phyloP scores from a whole-genome alignment of 1,140 invertebrate genomes.

The Meloidogyne floridensis region DNA sequence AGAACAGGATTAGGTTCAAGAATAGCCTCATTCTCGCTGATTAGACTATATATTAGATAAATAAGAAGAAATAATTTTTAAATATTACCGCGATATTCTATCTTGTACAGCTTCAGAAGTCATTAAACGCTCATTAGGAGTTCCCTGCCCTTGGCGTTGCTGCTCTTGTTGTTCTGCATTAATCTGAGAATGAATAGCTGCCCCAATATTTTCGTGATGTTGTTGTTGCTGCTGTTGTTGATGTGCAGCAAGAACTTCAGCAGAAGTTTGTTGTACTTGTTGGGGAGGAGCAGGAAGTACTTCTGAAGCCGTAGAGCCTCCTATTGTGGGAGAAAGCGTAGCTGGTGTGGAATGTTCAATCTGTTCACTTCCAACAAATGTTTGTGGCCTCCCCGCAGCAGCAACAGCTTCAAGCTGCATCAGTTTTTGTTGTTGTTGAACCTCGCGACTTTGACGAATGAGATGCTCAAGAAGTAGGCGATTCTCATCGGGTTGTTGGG shows the following conservation, averaged over 20 bases:
- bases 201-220: not conserved
- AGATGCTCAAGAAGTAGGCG: not conserved
- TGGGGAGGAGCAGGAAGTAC: not conserved
- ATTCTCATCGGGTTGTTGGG: not conserved
- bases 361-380: conserved; percentile 14
- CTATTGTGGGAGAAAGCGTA: not conserved
- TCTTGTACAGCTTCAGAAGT: conserved; percentile 44
- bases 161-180: conserved; percentile 15
- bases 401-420: conserved; percentile 2
- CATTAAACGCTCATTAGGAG: conserved; percentile 24
- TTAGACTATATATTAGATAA: conserved; percentile 29
- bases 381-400: not conserved
- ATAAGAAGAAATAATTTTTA: not conserved
- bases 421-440: conserved; percentile 9
- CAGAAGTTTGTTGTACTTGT: conserved; percentile 14
- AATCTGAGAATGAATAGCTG: not conserved
- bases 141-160: conserved; percentile 22
- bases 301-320: not conserved
- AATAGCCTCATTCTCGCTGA: conserved; percentile 57
- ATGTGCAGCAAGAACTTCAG: not conserved
- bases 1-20: conserved; percentile 55
- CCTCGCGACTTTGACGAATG: not conserved
- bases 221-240: conserved; percentile 24
- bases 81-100: conserved; percentile 44
- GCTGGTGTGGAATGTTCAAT: not conserved